Base-by-base conservation (phyloP, 2,797 vertebrate genomes). In the Bufotes viridis region DNA sequence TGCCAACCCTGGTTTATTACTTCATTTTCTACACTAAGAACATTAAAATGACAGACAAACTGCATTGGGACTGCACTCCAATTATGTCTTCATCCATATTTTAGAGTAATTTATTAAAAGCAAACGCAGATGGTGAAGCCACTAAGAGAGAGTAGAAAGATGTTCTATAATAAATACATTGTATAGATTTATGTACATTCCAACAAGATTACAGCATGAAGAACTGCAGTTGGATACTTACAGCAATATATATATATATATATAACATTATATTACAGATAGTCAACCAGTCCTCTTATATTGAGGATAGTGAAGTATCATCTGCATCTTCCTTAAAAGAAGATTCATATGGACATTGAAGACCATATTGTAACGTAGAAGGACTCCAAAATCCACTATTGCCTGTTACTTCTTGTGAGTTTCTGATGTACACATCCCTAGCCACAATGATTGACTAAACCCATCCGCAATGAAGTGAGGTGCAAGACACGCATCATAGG, bases 21-120 rank as follows among this genome's bases (percentile, higher is more conserved):
- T 34, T 78, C 84, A 78, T 78, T 85, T 78, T 60, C 74, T 65
- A 20, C 34, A 78, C 60, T 55, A 13, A 34, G 22, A 17, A 63
- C 60, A 65, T 53, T 55, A 51, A 85, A 18, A 85, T 85, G 84
- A 85, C 84, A 78, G 84, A 18, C 78, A 51, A 85, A 81, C 78
- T n/a, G 20, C 57, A 81, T 9, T 11, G 55, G 74, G 65, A 81
- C 29, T 58, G 26, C 65, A 34, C 63, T 87, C 57, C 69, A 63
- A 75, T 87, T 82, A 61, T 24, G 57, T 74, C 69, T 24, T 87
- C 86, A 75, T 82, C 70, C 58, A 82, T 82, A 63, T 87, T 82
- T 74, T 87, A 87, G 49, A 24, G 29, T 76, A 61, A 76, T 76
- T 63, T 72, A 53, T 78, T 63, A 74, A 49, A 85, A 78, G 29